Base-by-base conservation (phyloP, 2,888 invertebrate genomes). In the Nephrotoma flavescens region DNA sequence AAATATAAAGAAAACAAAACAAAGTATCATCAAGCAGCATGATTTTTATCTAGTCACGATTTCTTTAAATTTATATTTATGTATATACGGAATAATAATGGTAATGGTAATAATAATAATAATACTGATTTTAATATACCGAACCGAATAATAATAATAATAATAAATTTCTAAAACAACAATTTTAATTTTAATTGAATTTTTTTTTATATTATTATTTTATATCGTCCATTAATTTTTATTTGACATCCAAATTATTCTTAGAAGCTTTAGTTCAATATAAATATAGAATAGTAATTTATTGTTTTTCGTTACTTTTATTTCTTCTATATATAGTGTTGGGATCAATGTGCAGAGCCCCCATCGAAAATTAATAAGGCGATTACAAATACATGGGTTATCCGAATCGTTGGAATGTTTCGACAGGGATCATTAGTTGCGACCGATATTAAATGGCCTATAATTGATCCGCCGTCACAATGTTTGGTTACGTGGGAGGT, bases 401-500 rank as follows among this genome's bases (percentile, higher is more conserved):
- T 91, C 87, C 89, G 90, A 83, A 90, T 91, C 1, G 90, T 91
- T 6, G 89, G 90, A 41, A 91, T 91, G 89, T 89, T 91, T 86
- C 91, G 90, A 42, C 91, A 91, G 88, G 91, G 91, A 84, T 91
- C 91, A 12, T 87, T 91, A 86, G 91, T 91, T 1, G 89, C 91
- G 83, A 91, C 91, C 44, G 91, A 91, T 89, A 91, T 91, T 83
- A 90, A 91, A 45, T 91, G 91, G 91, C 89, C 90, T 12, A 90
- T 91, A 86, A 87, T 90, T 5, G 89, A 89, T 87, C 88, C 89
- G 87, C 90, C 90, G 44, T 90, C 89, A 88, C 91, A 91, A 88
- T 91, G 91, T 88, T 89, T 91, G 88, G 91, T 91, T 87, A 91
- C 91, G 86, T 91, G 91, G 91, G 91, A 91, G 88, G 91, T 91